Percentiles rank a stretch among this genome's conserved stretches.
phyloP scores from a whole-genome alignment of 1,140 invertebrate species.

The Camponotus vicinus region DNA sequence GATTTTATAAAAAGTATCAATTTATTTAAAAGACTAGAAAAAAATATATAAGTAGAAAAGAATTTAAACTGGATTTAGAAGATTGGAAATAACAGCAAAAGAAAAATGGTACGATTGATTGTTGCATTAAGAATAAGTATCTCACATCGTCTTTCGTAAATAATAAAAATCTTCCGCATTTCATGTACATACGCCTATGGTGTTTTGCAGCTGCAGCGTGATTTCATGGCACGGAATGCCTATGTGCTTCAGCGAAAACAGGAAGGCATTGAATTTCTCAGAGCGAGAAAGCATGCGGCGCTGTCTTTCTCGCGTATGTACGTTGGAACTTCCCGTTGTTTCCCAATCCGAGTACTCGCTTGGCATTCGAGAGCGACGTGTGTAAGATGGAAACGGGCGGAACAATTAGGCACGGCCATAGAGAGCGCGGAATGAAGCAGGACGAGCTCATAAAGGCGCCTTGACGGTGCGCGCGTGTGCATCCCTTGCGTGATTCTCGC shows the following conservation, averaged over 20 bases:
- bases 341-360: constrained; percentile 31
- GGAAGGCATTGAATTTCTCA: constrained; percentile 36
- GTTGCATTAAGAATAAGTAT: not conserved
- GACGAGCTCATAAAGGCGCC: constrained; percentile 27
- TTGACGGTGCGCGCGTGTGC: constrained; percentile 1
- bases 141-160: not conserved
- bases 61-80: not conserved
- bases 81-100: not conserved
- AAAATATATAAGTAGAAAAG: no score
- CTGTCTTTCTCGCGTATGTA: constrained; percentile 24
- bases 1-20: not conserved
- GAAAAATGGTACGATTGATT: constrained; percentile 17
- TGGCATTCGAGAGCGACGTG: constrained; percentile 55
- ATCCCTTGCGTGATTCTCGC: constrained; percentile 42
- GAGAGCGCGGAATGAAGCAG: constrained; percentile 1
- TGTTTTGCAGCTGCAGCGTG: not conserved
- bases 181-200: not conserved
- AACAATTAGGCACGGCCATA: constrained; percentile 49
- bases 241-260: constrained; percentile 35
- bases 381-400: constrained; percentile 55
- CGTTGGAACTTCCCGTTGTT: constrained; percentile 45
- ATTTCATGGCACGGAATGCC: constrained; percentile 24
- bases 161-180: constrained; percentile 34
- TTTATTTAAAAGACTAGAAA: not conserved
- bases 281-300: not conserved